Conservation (phyloP, 2,888 invertebrate genomes). For the Pterostichus madidus region DNA sequence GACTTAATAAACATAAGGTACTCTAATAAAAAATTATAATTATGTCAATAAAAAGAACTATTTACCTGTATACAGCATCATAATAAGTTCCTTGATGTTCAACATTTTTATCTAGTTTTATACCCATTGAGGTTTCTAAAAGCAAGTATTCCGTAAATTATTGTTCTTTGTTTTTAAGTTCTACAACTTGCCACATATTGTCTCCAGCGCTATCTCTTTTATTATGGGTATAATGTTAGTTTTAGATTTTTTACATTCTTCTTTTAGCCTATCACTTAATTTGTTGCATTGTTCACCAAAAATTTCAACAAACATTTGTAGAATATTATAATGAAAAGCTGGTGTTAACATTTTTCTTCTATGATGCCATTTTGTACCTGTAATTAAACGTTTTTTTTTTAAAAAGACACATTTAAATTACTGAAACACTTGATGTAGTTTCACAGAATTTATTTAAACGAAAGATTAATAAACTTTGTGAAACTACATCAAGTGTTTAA, state of each 20-base stretch:
- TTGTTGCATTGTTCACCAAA: conserved; percentile 77
- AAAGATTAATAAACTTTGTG: too few relatives aligned
- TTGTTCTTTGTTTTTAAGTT: too few relatives aligned
- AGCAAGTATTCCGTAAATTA: background rate
- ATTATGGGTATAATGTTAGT: conserved; percentile 80
- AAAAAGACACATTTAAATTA: too few relatives aligned
- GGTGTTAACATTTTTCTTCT: conserved; percentile 78
- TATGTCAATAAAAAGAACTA: too few relatives aligned
- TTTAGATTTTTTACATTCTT: conserved; percentile 71
- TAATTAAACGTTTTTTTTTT: conserved; percentile 7
- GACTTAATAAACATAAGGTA: too few relatives aligned
- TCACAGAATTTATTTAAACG: too few relatives aligned
- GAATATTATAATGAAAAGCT: too few relatives aligned
- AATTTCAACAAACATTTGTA: conserved; percentile 73
- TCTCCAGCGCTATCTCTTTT: conserved; percentile 82
- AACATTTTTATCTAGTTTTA: conserved; percentile 78
- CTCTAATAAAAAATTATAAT: too few relatives aligned
- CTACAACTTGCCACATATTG: conserved; percentile 78
- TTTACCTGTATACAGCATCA: conserved; percentile 77
- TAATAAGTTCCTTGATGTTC: conserved; percentile 79
- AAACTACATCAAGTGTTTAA: too few relatives aligned
- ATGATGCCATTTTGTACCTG: conserved; percentile 79
- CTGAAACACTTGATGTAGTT: too few relatives aligned
- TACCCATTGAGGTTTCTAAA: conserved; percentile 86
- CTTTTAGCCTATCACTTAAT: conserved; percentile 72